Evolutionary conservation across 2,797 vertebrate genomes (phyloP).

Genomic region (Crossoptilon crossoptilon): DNA sequence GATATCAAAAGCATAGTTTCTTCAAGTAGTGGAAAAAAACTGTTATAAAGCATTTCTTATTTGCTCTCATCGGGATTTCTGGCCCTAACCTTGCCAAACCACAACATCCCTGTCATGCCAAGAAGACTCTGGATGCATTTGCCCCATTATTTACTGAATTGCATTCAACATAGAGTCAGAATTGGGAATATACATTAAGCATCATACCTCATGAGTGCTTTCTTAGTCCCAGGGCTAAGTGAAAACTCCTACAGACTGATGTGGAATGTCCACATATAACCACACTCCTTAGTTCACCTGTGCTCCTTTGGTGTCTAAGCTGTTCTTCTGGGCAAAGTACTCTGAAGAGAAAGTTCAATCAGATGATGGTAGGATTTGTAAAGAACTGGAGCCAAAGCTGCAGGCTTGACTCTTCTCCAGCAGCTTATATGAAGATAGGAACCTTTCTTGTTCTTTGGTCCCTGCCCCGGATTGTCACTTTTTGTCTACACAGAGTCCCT

Average conservation of each 20-base stretch:
- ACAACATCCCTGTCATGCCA: neutral
- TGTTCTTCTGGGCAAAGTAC: neutral
- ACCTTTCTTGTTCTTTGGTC: neutral
- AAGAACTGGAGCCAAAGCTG: neutral
- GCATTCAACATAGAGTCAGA: neutral
- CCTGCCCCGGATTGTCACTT: neutral
- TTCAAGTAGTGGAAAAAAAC: neutral
- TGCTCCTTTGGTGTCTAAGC: neutral
- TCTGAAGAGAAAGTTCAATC: neutral
- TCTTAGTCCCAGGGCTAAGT: neutral
- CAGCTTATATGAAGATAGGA: neutral
- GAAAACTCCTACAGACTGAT: neutral
- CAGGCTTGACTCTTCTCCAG: neutral
- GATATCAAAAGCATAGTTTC: neutral
- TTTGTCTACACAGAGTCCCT: neutral
- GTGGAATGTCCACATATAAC: neutral
- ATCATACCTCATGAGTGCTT: neutral
- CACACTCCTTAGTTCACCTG: neutral
- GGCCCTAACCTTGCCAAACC: neutral
- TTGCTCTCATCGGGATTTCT: neutral
- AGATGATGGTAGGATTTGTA: neutral
- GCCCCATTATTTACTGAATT: neutral
- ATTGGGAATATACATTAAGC: neutral
- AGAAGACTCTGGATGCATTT: fast-evolving
- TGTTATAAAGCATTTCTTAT: neutral